phyloP scores from a whole-genome alignment of 1,140 invertebrate species.

The Tetraneura akinire region DNA sequence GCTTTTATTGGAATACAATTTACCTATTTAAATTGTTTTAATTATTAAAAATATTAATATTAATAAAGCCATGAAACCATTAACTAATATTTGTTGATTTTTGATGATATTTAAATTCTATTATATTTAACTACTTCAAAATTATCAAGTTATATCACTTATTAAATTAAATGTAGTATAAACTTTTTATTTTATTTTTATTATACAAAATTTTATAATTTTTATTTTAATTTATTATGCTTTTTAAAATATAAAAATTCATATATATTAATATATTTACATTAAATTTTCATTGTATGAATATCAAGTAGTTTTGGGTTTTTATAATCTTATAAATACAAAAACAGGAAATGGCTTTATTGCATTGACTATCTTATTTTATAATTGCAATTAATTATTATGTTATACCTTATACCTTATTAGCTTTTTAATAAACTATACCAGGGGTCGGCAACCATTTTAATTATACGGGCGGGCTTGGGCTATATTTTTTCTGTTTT shows the following conservation, averaged over 20 bases:
- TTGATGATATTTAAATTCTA: not conserved
- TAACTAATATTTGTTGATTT: not conserved
- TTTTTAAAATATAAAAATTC: no score
- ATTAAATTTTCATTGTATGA: no score
- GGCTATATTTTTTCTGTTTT: no score
- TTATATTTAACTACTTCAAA: not conserved
- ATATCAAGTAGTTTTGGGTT: no score
- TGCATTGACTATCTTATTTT: not conserved
- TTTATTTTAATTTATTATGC: no score
- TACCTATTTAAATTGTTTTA: not conserved
- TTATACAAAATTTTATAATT: not conserved
- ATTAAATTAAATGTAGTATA: not conserved
- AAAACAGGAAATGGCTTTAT: not conserved
- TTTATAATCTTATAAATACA: no score
- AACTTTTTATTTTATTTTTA: not conserved
- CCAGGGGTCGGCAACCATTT: no score
- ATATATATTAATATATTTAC: no score
- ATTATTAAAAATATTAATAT: constrained; percentile 21
- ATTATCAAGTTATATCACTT: no score
- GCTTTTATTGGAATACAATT: constrained; percentile 20
- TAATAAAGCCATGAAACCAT: not conserved
- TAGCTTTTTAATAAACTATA: no score
- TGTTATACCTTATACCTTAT: no score
- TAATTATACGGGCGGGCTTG: no score
- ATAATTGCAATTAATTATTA: not conserved